A percentile compares a stretch with the other conserved stretches of the same genome.
These are phyloP conservation scores for Cenopis cana DNA, from an alignment of 2,888 invertebrate species.

Conservation along the genomic window DNA sequence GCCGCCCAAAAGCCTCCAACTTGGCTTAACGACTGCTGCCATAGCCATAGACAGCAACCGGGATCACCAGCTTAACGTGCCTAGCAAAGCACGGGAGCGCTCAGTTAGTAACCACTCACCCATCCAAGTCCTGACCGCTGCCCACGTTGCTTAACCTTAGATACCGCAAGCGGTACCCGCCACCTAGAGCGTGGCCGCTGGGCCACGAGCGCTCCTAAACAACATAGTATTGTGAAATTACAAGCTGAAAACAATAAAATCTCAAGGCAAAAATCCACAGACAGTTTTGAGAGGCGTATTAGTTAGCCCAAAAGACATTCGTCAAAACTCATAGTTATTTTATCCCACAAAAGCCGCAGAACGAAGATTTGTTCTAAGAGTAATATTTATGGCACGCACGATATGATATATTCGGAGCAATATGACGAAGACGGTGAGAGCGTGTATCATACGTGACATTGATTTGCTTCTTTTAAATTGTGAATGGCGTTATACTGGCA, in stretches of 20 bases:
- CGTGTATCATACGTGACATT: constrained; percentile 56
- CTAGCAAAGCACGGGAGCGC: no score
- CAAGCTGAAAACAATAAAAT: background rate
- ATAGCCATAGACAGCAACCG: no score
- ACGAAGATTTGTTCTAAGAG: constrained; percentile 35
- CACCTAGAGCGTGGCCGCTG: no score
- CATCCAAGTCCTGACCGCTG: no score
- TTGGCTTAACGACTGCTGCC: no score
- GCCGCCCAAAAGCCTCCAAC: no score
- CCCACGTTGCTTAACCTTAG: no score
- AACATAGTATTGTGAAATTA: background rate
- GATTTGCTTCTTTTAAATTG: constrained; percentile 56
- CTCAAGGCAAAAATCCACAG: background rate
- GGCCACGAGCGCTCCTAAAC: no score
- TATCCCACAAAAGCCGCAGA: background rate
- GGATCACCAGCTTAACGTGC: no score
- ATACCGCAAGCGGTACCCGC: no score
- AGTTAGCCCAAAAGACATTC: background rate
- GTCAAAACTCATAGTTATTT: constrained; percentile 23
- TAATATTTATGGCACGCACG: constrained; percentile 42
- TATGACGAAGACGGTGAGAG: constrained; percentile 49
- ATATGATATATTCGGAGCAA: constrained; percentile 51
- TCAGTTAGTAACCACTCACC: no score
- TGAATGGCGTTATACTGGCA: constrained; percentile 38
- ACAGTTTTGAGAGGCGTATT: background rate